Base-by-base conservation (phyloP, 2,113 vertebrate genomes). In the Ameiurus melas region DNA sequence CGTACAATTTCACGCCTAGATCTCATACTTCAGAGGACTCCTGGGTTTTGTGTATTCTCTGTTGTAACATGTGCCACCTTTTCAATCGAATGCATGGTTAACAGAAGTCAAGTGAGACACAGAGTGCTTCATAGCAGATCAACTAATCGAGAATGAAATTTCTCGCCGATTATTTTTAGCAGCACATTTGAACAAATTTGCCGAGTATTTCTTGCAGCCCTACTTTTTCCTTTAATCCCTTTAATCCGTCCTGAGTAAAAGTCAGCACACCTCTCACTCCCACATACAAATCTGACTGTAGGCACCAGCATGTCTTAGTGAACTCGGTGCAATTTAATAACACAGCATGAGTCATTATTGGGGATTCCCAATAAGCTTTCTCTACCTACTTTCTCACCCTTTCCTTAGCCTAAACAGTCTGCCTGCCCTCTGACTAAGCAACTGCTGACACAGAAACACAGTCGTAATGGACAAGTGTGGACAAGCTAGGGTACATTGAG, bases 361-460 rank as follows among this genome's bases (percentile, higher is more conserved):
- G 90, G 89, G 88, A 92, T 90, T 93, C 92, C 93, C 88, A 90
- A 87, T 89, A 77, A 92, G 81, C 78, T 91, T 90, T 92, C 87
- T 93, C 89, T 85, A 62, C 73, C 60, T 70, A 39, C 71, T 89
- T 58, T 82, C 85, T 51, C 36, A 85, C 60, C 86, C 85, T 88
- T 86, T 88, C 81, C 36, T 87, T 80, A 91, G 90, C 91, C 92
- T 93, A 93, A 94, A 94, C 93, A 95, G 43, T 85, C 85, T 57
- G 68, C 53, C 85, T 86, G 62, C 90, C 91, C 87, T 64, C 53
- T 94, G 92, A 95, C 85, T 94, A 93, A 94, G 83, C 81, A 84
- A 51, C 36, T 77, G 79, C 87, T 62, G 13, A 83, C 57, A 57
- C 60, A 57, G 51, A 58, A 27, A 60, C 51, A 84, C 91, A 89